Percentiles rank a stretch among this genome's conserved stretches.
Conservation (phyloP, 1,140 invertebrate genomes). For the Mactra quadrangularis region DNA sequence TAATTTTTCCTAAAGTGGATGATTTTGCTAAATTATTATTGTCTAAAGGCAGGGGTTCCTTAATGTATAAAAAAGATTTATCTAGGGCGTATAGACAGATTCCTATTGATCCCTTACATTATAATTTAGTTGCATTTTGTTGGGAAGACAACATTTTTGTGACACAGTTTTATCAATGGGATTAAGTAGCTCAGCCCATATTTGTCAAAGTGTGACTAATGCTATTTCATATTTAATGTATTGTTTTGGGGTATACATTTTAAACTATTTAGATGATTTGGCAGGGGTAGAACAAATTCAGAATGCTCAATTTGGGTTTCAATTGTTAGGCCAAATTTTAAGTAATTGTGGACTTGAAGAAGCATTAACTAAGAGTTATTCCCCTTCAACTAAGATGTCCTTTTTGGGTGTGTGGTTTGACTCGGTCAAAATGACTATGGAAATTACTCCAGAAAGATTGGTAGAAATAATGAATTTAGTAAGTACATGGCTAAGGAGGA, state of each 20-base stretch:
- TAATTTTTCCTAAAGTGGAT: conserved; percentile 35
- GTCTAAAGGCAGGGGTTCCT: neutral
- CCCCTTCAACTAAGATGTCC: neutral
- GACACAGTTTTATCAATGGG: conserved; percentile 33
- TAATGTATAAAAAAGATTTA: conserved; percentile 26
- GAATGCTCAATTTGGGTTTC: neutral
- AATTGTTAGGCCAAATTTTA: neutral
- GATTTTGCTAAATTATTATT: conserved; percentile 2
- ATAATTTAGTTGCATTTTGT: conserved; percentile 12
- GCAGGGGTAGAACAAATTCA: neutral
- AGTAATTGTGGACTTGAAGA: neutral
- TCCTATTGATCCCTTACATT: neutral
- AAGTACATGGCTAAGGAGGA: neutral
- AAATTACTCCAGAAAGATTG: conserved; percentile 1
- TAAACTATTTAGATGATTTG: conserved; percentile 25
- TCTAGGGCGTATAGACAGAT: conserved; percentile 17
- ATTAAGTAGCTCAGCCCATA: conserved; percentile 3
- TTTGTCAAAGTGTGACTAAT: conserved; percentile 34
- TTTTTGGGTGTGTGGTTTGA: conserved; percentile 1
- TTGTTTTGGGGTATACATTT: neutral
- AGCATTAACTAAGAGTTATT: neutral
- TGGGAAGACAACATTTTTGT: conserved; percentile 31
- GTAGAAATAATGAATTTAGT: neutral
- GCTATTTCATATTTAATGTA: conserved; percentile 20
- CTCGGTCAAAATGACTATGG: neutral